Conservation (phyloP, 2,888 invertebrate genomes). For the Amphipyra berbera region DNA sequence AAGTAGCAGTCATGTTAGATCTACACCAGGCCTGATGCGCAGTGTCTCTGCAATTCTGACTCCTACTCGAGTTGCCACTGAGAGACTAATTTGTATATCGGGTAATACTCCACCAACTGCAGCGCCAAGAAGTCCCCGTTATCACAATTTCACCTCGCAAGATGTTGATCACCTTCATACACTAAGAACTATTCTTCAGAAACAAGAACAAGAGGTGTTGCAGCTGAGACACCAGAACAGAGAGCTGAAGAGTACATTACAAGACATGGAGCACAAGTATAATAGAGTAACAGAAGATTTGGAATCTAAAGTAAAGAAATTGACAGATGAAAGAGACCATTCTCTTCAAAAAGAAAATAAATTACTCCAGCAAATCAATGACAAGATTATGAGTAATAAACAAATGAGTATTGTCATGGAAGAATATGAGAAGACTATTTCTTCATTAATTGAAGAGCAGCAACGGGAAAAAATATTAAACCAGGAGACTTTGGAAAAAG, state of each 20-base stretch:
- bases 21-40: slow-evolving; percentile 78
- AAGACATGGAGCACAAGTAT: slow-evolving; percentile 76
- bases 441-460: slow-evolving; percentile 92
- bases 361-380: slow-evolving; percentile 77
- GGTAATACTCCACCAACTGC: slow-evolving; percentile 81
- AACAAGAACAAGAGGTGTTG: slow-evolving; percentile 82
- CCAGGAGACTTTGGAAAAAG: slow-evolving; percentile 83
- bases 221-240: slow-evolving; percentile 80
- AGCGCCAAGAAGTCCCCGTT: slow-evolving; percentile 78
- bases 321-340: slow-evolving; percentile 76
- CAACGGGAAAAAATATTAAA: slow-evolving; percentile 90
- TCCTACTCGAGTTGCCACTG: slow-evolving; percentile 81
- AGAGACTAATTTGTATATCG: slow-evolving; percentile 80
- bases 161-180: slow-evolving; percentile 78
- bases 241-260: slow-evolving; percentile 77
- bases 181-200: slow-evolving; percentile 77
- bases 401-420: slow-evolving; percentile 92
- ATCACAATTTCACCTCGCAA: slow-evolving; percentile 43
- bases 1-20: slow-evolving; percentile 55
- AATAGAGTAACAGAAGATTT: slow-evolving; percentile 74
- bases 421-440: slow-evolving; percentile 94
- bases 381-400: slow-evolving; percentile 80
- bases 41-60: slow-evolving; percentile 85
- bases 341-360: slow-evolving; percentile 74
- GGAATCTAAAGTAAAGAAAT: slow-evolving; percentile 76